These are phyloP conservation scores for Calypte anna DNA, from an alignment of 2,113 vertebrate species.

Conservation along the genomic window DNA sequence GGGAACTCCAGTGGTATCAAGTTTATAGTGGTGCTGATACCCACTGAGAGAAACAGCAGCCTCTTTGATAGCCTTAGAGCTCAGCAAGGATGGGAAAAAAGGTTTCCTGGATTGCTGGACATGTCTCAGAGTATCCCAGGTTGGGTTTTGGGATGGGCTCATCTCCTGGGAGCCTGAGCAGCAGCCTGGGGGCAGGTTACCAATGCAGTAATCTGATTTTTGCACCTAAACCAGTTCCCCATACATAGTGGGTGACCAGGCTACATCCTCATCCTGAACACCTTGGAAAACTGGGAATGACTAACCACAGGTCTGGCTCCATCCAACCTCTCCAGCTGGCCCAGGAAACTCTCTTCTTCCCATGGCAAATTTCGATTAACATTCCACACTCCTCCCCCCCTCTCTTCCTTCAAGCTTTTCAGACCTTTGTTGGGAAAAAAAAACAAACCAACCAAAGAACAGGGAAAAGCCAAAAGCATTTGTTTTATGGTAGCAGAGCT, in stretches of 20 bases:
- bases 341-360: not conserved
- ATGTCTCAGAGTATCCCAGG: rapidly evolving
- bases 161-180: not conserved
- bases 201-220: not conserved
- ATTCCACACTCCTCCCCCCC: rapidly evolving
- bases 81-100: not conserved
- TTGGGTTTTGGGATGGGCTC: not conserved
- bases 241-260: not conserved
- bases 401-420: not conserved
- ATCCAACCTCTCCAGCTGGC: not conserved
- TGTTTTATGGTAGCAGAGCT: not conserved
- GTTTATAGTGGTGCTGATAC: conserved; percentile 6
- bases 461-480: not conserved
- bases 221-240: not conserved
- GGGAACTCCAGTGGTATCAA: not conserved
- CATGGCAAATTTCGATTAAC: not conserved
- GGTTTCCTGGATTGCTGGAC: not conserved
- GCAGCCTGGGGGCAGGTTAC: not conserved
- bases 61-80: not conserved
- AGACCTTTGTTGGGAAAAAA: not conserved
- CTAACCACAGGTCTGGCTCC: not conserved
- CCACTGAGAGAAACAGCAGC: conserved; percentile 23
- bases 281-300: not conserved
- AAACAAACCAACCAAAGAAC: too few relatives aligned
- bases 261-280: not conserved